phyloP scores from a whole-genome alignment of 2,797 vertebrate species.

The Channa striata region DNA sequence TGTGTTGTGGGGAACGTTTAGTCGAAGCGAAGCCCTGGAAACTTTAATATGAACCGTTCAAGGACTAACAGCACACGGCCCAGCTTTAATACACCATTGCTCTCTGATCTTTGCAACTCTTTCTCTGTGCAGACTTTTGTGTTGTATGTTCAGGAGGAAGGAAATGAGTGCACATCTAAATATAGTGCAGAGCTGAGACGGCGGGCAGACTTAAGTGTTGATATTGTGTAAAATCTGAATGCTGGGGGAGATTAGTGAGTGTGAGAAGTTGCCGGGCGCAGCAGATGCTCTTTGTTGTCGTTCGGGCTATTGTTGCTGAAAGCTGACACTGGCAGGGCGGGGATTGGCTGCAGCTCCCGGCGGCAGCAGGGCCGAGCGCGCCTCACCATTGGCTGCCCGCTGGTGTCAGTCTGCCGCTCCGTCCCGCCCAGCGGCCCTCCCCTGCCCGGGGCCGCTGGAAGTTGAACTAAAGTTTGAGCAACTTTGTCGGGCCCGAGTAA shows the following conservation, averaged over 20 bases:
- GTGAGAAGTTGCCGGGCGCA: constrained; percentile 68
- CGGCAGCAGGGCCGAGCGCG: constrained; percentile 68
- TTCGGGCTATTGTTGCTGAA: constrained; percentile 82
- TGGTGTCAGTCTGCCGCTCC: constrained; percentile 47
- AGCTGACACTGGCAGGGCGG: constrained; percentile 59
- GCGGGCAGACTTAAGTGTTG: constrained; percentile 9
- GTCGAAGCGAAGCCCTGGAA: background rate
- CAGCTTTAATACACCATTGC: background rate
- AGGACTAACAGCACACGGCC: no score
- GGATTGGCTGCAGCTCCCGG: constrained; percentile 82
- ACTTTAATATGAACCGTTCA: no score
- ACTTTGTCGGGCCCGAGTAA: constrained; percentile 86
- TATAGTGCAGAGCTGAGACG: background rate
- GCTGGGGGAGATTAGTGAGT: constrained; percentile 41
- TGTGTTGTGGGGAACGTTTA: no score
- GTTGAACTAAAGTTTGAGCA: constrained; percentile 85
- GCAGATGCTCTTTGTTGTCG: constrained; percentile 82
- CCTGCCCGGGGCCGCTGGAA: constrained; percentile 77
- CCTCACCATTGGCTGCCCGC: constrained; percentile 83
- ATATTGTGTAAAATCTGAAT: constrained; percentile 28
- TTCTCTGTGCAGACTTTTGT: no score
- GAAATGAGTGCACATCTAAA: background rate
- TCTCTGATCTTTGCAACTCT: background rate
- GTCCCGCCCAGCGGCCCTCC: constrained; percentile 23
- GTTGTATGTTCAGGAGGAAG: no score